phyloP scores from a whole-genome alignment of 23 tunicate species.

The Styela plicata region DNA sequence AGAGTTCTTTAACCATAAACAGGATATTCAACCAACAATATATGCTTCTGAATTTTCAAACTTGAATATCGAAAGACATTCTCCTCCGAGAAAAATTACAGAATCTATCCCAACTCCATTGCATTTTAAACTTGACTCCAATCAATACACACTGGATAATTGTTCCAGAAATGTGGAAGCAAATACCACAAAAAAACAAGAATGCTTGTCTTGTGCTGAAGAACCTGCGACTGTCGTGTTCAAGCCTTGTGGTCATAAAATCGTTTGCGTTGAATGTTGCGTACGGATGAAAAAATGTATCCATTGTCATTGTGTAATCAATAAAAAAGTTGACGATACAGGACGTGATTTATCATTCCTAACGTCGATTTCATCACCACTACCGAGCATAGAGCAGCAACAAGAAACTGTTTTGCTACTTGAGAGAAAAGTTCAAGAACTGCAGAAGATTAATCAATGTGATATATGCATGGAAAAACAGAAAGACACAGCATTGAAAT shows the following conservation, averaged over 20 bases:
- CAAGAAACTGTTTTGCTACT: conserved; percentile 12
- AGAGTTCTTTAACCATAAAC: too few relatives aligned
- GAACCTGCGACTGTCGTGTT: conserved; percentile 23
- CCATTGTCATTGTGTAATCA: conserved; percentile 2
- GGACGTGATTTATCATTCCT: conserved; percentile 5
- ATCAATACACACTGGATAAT: too few relatives aligned
- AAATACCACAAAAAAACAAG: too few relatives aligned
- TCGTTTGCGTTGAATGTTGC: conserved; percentile 26
- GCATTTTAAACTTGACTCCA: too few relatives aligned
- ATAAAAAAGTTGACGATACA: conserved; percentile 3
- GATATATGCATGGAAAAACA: conserved; percentile 17
- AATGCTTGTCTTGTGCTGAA: conserved; percentile 24
- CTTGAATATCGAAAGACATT: too few relatives aligned
- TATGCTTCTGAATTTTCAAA: too few relatives aligned
- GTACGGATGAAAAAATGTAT: conserved; percentile 35
- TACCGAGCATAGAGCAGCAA: conserved; percentile 7
- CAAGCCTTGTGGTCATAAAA: conserved; percentile 26
- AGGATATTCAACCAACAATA: too few relatives aligned
- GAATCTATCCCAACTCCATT: too few relatives aligned
- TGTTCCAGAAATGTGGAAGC: too few relatives aligned
- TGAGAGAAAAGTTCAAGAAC: conserved; percentile 21
- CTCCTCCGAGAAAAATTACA: too few relatives aligned
- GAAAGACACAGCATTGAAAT: conserved; percentile 18
- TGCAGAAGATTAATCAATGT: conserved; percentile 22
- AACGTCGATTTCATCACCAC: neutral